Evolutionary conservation across 1,140 invertebrate genomes (phyloP).

Genomic region (Drosophila lowei): DNA sequence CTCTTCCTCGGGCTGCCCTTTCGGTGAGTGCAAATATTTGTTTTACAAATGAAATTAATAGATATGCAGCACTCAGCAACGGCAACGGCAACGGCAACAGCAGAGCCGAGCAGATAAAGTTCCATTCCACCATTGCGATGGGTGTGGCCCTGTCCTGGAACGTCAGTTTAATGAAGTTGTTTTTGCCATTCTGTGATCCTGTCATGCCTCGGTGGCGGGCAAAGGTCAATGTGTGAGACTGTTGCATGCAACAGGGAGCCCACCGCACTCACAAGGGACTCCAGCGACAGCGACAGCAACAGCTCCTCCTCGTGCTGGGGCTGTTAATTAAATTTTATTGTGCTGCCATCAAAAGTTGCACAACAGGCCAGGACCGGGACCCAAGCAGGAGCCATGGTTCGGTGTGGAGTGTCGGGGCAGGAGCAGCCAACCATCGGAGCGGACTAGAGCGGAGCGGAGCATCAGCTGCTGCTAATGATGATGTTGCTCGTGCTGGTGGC

Average conservation of each 20-base stretch:
- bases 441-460: background rate
- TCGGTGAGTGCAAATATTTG: conserved; percentile 68
- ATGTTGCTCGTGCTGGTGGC: conserved; percentile 30
- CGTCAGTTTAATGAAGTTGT: conserved; percentile 67
- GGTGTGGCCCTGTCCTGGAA: background rate
- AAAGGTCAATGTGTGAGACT: conserved; percentile 59
- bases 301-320: conserved; percentile 16
- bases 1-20: background rate
- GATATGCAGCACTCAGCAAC: conserved; percentile 38
- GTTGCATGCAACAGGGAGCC: conserved; percentile 40
- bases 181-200: conserved; percentile 29
- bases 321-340: conserved; percentile 77
- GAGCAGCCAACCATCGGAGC: conserved; percentile 4
- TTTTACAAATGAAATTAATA: conserved; percentile 69
- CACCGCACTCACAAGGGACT: conserved; percentile 10
- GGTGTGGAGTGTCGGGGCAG: too few species aligned
- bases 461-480: conserved; percentile 50
- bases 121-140: background rate
- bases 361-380: conserved; percentile 25
- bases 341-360: conserved; percentile 55
- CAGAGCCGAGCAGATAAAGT: conserved; percentile 10
- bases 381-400: background rate
- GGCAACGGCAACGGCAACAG: conserved; percentile 1
- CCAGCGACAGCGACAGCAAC: background rate
- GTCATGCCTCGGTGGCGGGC: conserved; percentile 28